Percentiles rank a stretch among this genome's conserved stretches.
Conservation (phyloP, 2,113 vertebrate species). For the Cygnus buccinator region DNA sequence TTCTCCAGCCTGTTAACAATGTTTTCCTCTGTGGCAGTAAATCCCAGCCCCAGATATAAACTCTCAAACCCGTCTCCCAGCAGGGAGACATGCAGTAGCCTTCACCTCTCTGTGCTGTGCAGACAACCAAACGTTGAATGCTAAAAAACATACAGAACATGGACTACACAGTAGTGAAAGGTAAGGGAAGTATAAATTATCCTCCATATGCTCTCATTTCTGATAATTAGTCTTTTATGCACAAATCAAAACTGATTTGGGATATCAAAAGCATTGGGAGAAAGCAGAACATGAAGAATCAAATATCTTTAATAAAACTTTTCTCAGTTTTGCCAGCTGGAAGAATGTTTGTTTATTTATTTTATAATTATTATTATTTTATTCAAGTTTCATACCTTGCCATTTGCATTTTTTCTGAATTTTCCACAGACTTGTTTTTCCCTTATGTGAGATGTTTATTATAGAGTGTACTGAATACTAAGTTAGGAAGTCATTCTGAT, state of each 20-base stretch:
- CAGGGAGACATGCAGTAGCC: not conserved
- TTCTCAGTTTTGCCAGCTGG: not conserved
- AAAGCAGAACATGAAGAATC: not conserved
- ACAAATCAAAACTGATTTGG: not conserved
- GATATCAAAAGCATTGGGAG: not conserved
- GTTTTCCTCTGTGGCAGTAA: not conserved
- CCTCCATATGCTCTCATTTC: not conserved
- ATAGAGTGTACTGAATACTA: not conserved
- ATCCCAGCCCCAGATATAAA: not conserved
- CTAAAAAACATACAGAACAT: not conserved
- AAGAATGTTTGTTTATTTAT: not conserved
- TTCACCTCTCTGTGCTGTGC: not conserved
- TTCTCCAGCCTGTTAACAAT: not conserved
- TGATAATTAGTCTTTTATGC: not conserved
- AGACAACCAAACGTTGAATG: not conserved
- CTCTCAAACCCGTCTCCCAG: not conserved
- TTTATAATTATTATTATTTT: not conserved
- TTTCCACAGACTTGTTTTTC: not conserved
- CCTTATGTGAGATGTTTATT: not conserved
- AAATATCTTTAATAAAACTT: not conserved
- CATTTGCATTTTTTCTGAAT: not conserved
- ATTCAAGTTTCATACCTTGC: not conserved
- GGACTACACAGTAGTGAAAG: accelerated
- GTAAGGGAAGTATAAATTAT: not conserved
- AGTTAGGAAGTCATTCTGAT: not conserved